These are phyloP conservation scores for Oophaga sylvatica DNA, from an alignment of 2,797 vertebrate genomes.

Conservation along the genomic window DNA sequence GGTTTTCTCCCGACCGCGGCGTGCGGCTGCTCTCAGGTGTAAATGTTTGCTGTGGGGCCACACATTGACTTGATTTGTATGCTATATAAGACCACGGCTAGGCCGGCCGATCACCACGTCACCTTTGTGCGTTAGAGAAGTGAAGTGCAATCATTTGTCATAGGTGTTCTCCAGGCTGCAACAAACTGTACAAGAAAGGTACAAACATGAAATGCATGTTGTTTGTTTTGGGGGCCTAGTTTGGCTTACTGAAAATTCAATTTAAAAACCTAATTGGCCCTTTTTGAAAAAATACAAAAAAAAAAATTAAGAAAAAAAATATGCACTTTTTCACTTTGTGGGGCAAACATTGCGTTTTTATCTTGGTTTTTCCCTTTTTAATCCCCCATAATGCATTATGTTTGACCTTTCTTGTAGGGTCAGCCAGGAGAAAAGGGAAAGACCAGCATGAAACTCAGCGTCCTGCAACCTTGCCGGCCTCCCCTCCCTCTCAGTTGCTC, in stretches of 20 bases:
- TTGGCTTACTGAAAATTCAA: conserved; percentile 79
- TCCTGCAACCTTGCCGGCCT: conserved; percentile 85
- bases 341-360: conserved; percentile 84
- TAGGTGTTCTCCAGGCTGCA: conserved; percentile 89
- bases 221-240: conserved; percentile 90
- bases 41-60: conserved; percentile 79
- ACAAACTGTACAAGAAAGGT: conserved; percentile 95
- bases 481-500: conserved; percentile 88
- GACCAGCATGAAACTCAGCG: conserved; percentile 91
- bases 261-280: conserved; percentile 78
- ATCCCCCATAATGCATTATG: conserved; percentile 99
- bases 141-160: conserved; percentile 73
- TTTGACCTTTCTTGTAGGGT: conserved; percentile 99
- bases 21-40: conserved; percentile 71
- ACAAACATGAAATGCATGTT: conserved; percentile 99
- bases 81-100: conserved; percentile 43
- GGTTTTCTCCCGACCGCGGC: conserved; percentile 63
- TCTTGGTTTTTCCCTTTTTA: conserved; percentile 89
- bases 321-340: conserved; percentile 79
- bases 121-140: conserved; percentile 68
- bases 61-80: conserved; percentile 65
- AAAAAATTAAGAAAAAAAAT: conserved; percentile 60
- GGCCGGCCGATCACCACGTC: background rate
- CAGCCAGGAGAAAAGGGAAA: conserved; percentile 98
- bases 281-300: conserved; percentile 61